Conservation (phyloP, 2,888 invertebrate species). For the Smittia sp. region DNA sequence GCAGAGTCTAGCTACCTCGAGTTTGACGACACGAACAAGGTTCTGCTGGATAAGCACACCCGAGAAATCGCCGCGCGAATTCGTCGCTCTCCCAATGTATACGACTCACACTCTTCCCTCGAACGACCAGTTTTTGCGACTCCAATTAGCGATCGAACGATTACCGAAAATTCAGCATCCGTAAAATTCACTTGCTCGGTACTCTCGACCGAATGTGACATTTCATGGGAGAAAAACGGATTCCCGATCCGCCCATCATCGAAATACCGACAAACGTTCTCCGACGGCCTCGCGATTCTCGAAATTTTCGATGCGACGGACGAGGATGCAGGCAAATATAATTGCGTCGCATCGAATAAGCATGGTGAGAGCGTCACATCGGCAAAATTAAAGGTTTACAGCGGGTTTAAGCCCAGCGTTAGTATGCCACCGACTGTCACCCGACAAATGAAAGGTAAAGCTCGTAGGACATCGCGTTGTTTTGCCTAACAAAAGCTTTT, state of each 20-base stretch:
- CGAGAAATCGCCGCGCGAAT: constrained; percentile 12
- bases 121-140: constrained; percentile 71
- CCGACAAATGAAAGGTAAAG: constrained; percentile 67
- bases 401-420: constrained; percentile 67
- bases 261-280: constrained; percentile 60
- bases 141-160: constrained; percentile 70
- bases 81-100: neutral
- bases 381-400: constrained; percentile 72
- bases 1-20: neutral
- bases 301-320: constrained; percentile 68
- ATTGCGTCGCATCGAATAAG: constrained; percentile 72
- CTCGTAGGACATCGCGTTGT: neutral
- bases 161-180: constrained; percentile 68
- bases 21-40: constrained; percentile 1
- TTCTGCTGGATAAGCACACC: neutral
- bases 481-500: neutral
- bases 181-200: constrained; percentile 75
- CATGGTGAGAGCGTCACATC: constrained; percentile 69
- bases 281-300: constrained; percentile 68
- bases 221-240: constrained; percentile 76
- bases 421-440: constrained; percentile 68
- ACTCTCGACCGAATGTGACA: constrained; percentile 64
- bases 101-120: neutral
- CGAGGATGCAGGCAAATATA: constrained; percentile 74
- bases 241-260: constrained; percentile 57